phyloP scores from a whole-genome alignment of 2,113 vertebrate species.

The Hydrolagus affinis region DNA sequence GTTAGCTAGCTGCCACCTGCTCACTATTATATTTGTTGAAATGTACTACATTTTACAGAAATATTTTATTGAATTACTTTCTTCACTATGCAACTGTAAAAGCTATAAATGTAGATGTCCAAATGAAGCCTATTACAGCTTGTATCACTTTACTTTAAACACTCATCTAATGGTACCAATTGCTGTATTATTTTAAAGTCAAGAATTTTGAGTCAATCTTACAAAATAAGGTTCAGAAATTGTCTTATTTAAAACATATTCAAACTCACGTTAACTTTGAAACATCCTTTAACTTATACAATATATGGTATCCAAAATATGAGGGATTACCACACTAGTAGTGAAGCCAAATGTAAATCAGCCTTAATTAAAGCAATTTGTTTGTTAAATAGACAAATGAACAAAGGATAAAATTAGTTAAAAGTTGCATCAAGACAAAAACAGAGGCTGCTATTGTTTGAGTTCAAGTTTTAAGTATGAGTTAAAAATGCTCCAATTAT shows the following conservation, averaged over 20 bases:
- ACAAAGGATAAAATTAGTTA: slow-evolving; percentile 5
- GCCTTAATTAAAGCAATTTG: neutral
- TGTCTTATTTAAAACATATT: neutral
- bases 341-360: neutral
- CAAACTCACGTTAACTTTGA: neutral
- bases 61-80: slow-evolving; percentile 3
- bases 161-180: neutral
- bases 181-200: neutral
- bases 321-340: neutral
- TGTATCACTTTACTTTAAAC: neutral
- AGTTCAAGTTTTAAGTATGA: no score
- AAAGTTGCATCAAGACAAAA: neutral
- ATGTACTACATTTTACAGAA: neutral
- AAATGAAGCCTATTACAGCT: neutral
- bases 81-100: neutral
- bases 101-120: neutral
- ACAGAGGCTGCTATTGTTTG: neutral
- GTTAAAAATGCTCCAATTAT: no score
- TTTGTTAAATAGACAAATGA: neutral
- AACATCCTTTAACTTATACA: neutral
- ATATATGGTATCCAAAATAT: neutral
- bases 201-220: slow-evolving; percentile 2
- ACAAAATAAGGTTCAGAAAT: neutral
- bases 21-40: neutral
- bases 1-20: slow-evolving; percentile 9